Percentiles rank a stretch among this genome's conserved stretches.
phyloP scores from a whole-genome alignment of 2,113 vertebrate genomes.

The Mastomys natalensis region DNA sequence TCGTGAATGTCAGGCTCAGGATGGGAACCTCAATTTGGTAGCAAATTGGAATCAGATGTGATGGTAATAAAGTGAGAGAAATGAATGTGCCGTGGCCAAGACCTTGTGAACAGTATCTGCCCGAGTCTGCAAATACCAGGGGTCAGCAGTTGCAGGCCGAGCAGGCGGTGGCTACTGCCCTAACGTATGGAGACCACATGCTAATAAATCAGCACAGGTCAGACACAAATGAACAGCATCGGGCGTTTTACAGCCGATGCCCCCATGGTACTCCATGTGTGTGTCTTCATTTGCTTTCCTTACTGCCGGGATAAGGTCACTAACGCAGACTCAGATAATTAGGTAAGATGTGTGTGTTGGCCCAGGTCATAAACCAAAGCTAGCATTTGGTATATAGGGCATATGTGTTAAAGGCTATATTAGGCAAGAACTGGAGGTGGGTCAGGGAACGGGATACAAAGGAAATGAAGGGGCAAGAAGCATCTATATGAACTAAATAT shows the following conservation, averaged over 20 bases:
- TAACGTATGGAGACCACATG: rapidly evolving
- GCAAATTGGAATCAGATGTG: slow-evolving; percentile 85
- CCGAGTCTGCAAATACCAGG: slow-evolving; percentile 52
- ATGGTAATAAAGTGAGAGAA: slow-evolving; percentile 82
- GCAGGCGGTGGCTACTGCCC: neutral
- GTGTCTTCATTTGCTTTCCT: slow-evolving; percentile 49
- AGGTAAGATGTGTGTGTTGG: neutral
- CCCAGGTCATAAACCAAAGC: neutral
- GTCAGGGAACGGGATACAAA: neutral
- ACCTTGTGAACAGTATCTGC: slow-evolving; percentile 74
- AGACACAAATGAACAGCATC: neutral
- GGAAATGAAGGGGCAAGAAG: neutral
- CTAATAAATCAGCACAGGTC: neutral
- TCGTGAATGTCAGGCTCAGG: slow-evolving; percentile 75
- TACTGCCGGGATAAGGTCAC: slow-evolving; percentile 59
- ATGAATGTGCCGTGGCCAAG: slow-evolving; percentile 74
- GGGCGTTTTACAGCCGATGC: neutral
- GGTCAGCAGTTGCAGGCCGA: neutral
- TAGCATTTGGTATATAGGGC: neutral
- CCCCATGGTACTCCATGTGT: neutral
- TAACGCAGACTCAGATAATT: neutral
- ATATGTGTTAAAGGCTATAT: neutral
- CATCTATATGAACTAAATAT: neutral
- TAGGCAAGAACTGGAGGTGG: neutral
- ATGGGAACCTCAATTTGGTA: slow-evolving; percentile 84